Conservation (phyloP, 2,888 invertebrate species). For the Lochmaea crataegi region DNA sequence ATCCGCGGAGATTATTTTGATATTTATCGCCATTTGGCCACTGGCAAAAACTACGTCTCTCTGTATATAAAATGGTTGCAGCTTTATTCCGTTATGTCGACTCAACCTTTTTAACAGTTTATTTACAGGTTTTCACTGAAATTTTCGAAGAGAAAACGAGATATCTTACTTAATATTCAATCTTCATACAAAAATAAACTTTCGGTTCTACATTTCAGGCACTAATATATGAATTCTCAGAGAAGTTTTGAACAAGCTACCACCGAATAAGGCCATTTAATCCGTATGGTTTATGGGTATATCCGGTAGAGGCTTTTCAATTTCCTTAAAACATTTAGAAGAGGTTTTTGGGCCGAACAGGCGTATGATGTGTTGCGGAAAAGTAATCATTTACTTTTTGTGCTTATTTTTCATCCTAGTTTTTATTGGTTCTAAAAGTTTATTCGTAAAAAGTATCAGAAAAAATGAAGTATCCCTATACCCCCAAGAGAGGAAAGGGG, state of each 20-base stretch:
- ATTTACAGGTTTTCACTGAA: background rate
- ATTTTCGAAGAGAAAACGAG: background rate
- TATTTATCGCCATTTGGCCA: too few relatives aligned
- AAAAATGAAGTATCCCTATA: background rate
- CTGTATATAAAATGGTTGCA: background rate
- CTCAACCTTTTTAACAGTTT: background rate
- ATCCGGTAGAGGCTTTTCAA: constrained; percentile 32
- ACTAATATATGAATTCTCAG: constrained; percentile 47
- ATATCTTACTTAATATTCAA: constrained; percentile 35
- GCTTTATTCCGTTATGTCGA: background rate
- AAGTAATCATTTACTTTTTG: constrained; percentile 20
- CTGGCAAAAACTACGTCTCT: too few relatives aligned
- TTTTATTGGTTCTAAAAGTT: background rate
- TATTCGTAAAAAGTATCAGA: background rate
- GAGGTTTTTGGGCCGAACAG: constrained; percentile 17
- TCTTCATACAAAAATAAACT: constrained; percentile 45
- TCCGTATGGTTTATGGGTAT: constrained; percentile 41
- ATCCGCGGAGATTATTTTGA: too few relatives aligned
- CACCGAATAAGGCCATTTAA: constrained; percentile 46
- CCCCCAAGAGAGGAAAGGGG: background rate
- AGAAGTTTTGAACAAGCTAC: constrained; percentile 47
- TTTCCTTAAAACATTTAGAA: constrained; percentile 38
- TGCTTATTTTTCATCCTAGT: constrained; percentile 14
- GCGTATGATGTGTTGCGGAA: constrained; percentile 18
- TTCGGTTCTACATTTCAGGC: constrained; percentile 45